Base-by-base conservation (phyloP, 2,797 vertebrate species). In the Phrynocephalus guinanensis region DNA sequence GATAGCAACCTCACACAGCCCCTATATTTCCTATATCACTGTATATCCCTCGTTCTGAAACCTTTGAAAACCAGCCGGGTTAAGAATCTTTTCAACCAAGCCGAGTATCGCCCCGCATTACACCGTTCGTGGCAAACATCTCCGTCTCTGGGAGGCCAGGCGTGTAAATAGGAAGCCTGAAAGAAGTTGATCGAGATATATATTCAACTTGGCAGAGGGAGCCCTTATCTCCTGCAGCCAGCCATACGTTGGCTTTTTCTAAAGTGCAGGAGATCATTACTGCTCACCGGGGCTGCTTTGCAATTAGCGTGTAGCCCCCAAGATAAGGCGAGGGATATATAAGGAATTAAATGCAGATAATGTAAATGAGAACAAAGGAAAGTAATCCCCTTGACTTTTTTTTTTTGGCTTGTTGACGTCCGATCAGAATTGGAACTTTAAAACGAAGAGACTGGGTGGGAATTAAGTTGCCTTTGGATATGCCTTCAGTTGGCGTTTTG, bases 331-430 rank as follows among this genome's bases (percentile, higher is more conserved):
- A 92, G 92, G 92, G 93, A 87, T 95, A 92, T 92, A 79, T 83
- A 83, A 93, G 94, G 92, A 95, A 94, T 93, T 94, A 93, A 94
- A 90, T 92, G 90, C 89, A 94, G 95, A 95, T 95, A 96, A 94
- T 50, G 68, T 93, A 94, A 96, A 95, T 91, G 90, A 91, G 93
- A 95, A 93, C 93, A 96, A 94, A 95, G 92, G 93, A 77, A 88
- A 91, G 90, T 93, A 95, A 95, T 16, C 94, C 94, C 95, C 91
- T 90, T 75, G 52, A 82, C 86, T 95, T 94, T 75, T 95, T 85
- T 28, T 15, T 63, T 26, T 9, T 3, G 60, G 93, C 90, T 87
- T 95, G 75, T 93, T 95, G 94, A 90, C 91, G 94, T 95, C 91
- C 89, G 86, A 91, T 91, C 82, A 79, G 87, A 87, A 93, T 92